phyloP scores from a whole-genome alignment of 2,113 vertebrate species.

The Nannospalax galili region DNA sequence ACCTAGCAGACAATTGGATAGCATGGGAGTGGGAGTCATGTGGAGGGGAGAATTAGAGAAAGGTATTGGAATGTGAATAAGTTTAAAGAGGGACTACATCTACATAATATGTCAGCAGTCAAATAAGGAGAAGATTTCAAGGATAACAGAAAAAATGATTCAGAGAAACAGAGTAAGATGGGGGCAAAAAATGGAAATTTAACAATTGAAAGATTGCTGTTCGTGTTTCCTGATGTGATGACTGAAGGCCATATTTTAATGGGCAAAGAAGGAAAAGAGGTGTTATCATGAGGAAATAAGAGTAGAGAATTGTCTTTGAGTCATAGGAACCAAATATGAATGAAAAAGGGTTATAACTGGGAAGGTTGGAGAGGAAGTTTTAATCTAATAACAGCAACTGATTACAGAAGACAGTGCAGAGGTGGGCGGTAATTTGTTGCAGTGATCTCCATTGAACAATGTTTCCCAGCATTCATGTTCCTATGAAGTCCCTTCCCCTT shows the following conservation, averaged over 20 bases:
- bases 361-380: not conserved
- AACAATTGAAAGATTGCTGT: not conserved
- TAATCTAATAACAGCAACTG: not conserved
- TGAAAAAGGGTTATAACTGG: not conserved
- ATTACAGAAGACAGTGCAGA: not conserved
- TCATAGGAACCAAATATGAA: not conserved
- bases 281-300: not conserved
- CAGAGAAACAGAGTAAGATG: not conserved
- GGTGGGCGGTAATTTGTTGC: not conserved
- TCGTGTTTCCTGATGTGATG: not conserved
- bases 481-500: not conserved
- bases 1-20: not conserved
- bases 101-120: not conserved
- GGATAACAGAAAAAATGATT: conserved; percentile 29
- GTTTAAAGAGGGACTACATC: not conserved
- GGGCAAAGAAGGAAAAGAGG: not conserved
- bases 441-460: not conserved
- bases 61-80: not conserved
- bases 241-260: not conserved
- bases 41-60: not conserved
- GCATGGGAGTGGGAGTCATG: not conserved
- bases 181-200: not conserved
- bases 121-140: conserved; percentile 15
- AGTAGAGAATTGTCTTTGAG: conserved; percentile 26
- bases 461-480: not conserved